Evolutionary conservation across 2,797 vertebrate species (phyloP).

Genomic region (Lutra lutra): DNA sequence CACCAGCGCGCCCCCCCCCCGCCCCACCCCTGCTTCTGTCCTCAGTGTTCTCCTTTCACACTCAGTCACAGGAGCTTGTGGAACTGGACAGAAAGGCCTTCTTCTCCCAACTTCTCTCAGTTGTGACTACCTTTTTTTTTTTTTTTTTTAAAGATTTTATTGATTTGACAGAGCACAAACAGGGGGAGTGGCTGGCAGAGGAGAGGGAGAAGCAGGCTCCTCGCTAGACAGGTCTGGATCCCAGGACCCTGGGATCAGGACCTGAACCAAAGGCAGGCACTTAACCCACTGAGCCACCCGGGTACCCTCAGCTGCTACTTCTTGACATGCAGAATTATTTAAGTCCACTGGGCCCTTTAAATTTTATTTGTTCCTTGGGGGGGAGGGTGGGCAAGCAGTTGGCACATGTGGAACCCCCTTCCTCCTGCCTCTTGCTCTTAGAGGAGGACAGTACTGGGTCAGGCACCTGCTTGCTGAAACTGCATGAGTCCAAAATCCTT

Average conservation of each 20-base stretch:
- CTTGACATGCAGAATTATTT: neutral
- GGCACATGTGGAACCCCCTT: neutral
- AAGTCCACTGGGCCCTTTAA: neutral
- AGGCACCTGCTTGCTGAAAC: neutral
- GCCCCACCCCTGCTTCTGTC: neutral
- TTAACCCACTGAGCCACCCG: no score
- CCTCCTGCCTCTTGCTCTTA: neutral
- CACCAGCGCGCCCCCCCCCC: fast-evolving
- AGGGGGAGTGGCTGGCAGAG: no score
- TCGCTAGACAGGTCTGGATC: no score
- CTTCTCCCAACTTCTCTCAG: neutral
- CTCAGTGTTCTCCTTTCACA: neutral
- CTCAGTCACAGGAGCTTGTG: neutral
- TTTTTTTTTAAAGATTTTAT: no score
- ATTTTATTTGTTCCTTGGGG: neutral
- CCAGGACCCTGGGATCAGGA: neutral
- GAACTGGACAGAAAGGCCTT: neutral
- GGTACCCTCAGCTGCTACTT: neutral
- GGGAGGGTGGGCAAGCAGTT: neutral
- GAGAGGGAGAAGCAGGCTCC: neutral
- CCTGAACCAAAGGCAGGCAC: neutral
- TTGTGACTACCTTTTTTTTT: neutral
- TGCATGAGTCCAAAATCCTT: neutral
- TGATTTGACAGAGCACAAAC: no score
- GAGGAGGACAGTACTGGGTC: neutral